These are phyloP conservation scores for Thripadectes ignobilis DNA, from an alignment of 2,797 vertebrate genomes.

Conservation along the genomic window DNA sequence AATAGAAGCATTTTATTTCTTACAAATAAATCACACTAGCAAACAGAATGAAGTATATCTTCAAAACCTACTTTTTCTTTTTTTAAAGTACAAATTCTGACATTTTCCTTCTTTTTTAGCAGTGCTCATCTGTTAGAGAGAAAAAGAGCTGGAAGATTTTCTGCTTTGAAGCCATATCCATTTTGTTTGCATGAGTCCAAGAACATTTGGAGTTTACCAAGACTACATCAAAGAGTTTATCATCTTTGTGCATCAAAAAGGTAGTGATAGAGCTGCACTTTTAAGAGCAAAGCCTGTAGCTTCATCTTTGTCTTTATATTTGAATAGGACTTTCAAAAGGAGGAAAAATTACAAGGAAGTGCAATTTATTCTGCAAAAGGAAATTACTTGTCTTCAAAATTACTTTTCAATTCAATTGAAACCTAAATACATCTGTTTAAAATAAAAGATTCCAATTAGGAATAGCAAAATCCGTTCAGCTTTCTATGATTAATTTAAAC, in stretches of 20 bases:
- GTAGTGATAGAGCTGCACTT: not conserved
- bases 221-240: constrained; percentile 60
- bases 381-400: not conserved
- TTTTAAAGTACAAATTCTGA: not conserved
- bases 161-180: constrained; percentile 56
- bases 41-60: not conserved
- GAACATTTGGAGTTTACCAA: constrained; percentile 44
- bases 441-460: not conserved
- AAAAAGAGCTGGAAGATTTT: constrained; percentile 4
- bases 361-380: not conserved
- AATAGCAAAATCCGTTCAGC: not conserved
- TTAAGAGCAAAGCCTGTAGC: not conserved
- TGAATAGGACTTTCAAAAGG: constrained; percentile 15
- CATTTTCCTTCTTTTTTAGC: constrained; percentile 2
- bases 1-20: not conserved
- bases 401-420: not conserved
- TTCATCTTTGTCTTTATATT: constrained; percentile 10
- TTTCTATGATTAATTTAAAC: not conserved
- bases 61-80: not conserved
- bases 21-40: not conserved
- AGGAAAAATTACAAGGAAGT: constrained; percentile 7
- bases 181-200: constrained; percentile 28
- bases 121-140: not conserved
- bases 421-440: not conserved
- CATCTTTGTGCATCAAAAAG: not conserved